Percentiles rank a stretch among this genome's conserved stretches.
Conservation (phyloP, 2,888 invertebrate species). For the Stenchaetothrips biformis region DNA sequence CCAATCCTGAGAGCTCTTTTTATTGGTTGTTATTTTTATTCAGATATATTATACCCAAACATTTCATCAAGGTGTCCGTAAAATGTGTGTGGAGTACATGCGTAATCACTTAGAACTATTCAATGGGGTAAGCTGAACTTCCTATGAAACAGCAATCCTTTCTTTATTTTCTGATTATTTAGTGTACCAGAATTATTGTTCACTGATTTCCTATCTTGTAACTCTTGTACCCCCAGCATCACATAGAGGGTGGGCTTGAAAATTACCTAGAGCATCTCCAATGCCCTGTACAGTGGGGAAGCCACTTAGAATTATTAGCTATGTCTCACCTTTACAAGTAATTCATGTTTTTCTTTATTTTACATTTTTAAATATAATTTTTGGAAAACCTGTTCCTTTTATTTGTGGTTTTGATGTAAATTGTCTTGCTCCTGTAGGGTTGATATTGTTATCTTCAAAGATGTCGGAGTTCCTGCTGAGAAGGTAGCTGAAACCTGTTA, state of each 20-base stretch:
- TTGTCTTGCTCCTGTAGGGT: conserved; percentile 48
- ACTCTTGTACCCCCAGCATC: conserved; percentile 47
- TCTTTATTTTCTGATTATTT: conserved; percentile 2
- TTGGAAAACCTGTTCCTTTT: conserved; percentile 31
- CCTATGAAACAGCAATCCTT: conserved; percentile 18
- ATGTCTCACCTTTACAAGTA: conserved; percentile 66
- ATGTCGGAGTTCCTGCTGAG: conserved; percentile 52
- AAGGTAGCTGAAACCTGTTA: conserved; percentile 56
- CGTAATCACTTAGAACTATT: conserved; percentile 59
- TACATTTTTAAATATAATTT: no score
- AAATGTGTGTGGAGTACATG: conserved; percentile 70
- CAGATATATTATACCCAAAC: conserved; percentile 60
- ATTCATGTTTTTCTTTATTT: conserved; percentile 11
- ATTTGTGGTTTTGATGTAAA: conserved; percentile 40
- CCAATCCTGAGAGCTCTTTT: conserved; percentile 15
- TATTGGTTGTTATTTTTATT: conserved; percentile 48
- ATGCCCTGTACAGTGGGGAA: conserved; percentile 64
- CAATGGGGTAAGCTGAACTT: conserved; percentile 52
- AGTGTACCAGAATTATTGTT: conserved; percentile 24
- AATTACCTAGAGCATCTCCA: conserved; percentile 65
- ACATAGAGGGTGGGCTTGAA: conserved; percentile 57
- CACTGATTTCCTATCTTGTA: conserved; percentile 30
- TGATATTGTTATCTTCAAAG: conserved; percentile 70
- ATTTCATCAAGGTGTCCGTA: conserved; percentile 68
- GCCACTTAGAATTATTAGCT: conserved; percentile 63